Evolutionary conservation across 1,140 invertebrate species (phyloP), one percentile per base, ranked within the genome.

Genomic region (Samia ricini): DNA sequence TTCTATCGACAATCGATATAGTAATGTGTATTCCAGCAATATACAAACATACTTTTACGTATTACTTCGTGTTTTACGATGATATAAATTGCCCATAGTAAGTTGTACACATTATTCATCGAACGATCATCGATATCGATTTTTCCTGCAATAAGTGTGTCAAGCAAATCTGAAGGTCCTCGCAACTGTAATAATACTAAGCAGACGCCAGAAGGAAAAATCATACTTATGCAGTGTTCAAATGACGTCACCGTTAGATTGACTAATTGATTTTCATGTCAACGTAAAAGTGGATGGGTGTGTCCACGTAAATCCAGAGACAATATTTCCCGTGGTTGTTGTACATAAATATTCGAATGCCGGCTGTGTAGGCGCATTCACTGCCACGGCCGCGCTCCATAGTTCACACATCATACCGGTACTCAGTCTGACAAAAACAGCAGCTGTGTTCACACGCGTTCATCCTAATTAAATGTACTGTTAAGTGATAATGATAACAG

Each of bases 311-410:
- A n/a, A 57, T 57, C 29, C n/a, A 21, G 24, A 57, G 29, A 6
- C 12, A 64, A 59, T 58, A 63, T 42, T 23, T 15, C 24, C n/a
- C 22, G 22, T 33, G 21, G 10, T 21, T 7, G n/a, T 18, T 18
- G 21, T 57, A 60, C 57, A 63, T 73, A 74, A 68, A 68, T 63
- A 70, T 61, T 59, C 55, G 51, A 29, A 20, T 20, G 42, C 15
- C 42, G 24, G 18, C 54, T 52, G 54, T 64, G 63, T 60, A 7
- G 3, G 50, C 61, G 69, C 66, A 71, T 60, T 71, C 64, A 70
- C 49, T 70, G 70, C 64, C 68, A 72, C 68, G 70, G 68, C 60
- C 68, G 70, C 54, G 36, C 26, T 20, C 26, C 10, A 42, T 29
- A 21, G 20, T 19, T 18, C 29, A 57, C 51, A n/a, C n/a, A n/a